A percentile compares a stretch with the other conserved stretches of the same genome.
Evolutionary conservation across 2,888 invertebrate genomes (phyloP).

Genomic region (Lysandra bellargus): DNA sequence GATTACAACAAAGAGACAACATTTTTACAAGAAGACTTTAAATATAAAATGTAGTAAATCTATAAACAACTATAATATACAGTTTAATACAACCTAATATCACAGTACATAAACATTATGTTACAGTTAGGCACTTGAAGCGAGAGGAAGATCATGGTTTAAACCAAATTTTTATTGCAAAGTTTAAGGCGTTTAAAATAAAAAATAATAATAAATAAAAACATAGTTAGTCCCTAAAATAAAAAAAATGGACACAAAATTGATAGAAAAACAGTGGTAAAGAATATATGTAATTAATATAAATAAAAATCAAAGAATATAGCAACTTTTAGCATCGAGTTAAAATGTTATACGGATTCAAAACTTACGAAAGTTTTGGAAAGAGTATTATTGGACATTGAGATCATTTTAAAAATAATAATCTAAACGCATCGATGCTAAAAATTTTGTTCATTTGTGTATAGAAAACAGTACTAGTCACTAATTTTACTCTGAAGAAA

Average conservation of each 20-base stretch:
- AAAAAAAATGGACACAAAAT: not conserved
- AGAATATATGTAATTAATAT: not conserved
- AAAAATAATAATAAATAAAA: not conserved
- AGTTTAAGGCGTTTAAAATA: not conserved
- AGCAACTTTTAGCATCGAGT: not conserved
- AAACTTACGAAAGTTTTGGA: not conserved
- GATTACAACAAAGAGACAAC: conserved; percentile 66
- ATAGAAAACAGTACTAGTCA: not conserved
- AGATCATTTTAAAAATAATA: not conserved
- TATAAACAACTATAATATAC: conserved; percentile 45
- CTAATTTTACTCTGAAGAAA: not conserved
- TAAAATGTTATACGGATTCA: not conserved
- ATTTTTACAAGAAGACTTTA: conserved; percentile 58
- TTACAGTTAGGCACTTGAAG: conserved; percentile 35
- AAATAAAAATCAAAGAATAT: not conserved
- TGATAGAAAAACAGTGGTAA: not conserved
- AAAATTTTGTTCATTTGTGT: not conserved
- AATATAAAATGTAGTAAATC: conserved; percentile 52
- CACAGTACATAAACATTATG: conserved; percentile 54
- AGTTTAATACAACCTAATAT: conserved; percentile 63
- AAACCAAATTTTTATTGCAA: not conserved
- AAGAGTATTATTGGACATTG: not conserved
- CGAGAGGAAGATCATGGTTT: not conserved
- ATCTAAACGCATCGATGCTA: not conserved
- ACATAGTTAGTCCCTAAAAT: not conserved